These are phyloP conservation scores for Steinernema carpocapsae DNA, from an alignment of 2,888 invertebrate species.

Conservation along the genomic window DNA sequence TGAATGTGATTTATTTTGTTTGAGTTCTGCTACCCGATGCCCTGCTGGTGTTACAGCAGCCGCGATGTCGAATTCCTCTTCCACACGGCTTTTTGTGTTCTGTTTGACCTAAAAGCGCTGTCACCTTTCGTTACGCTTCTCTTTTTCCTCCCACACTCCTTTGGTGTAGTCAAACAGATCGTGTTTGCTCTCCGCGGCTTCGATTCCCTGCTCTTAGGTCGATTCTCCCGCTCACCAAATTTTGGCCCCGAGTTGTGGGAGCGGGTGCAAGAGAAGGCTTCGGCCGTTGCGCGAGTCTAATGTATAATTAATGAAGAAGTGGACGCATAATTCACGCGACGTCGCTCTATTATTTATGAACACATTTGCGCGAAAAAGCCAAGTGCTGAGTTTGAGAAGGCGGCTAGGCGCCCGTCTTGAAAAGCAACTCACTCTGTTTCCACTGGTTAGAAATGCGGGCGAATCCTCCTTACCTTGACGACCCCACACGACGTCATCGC, in stretches of 20 bases:
- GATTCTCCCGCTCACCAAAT: not conserved
- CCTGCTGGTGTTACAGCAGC: not conserved
- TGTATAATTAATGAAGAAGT: constrained; percentile 11
- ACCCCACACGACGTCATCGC: not conserved
- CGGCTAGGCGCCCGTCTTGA: not conserved
- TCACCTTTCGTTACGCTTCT: not conserved
- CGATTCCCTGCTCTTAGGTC: not conserved
- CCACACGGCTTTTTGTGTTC: constrained; percentile 6
- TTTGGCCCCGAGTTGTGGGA: constrained; percentile 13
- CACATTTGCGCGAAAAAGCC: not conserved
- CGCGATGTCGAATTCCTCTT: not conserved
- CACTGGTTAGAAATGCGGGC: constrained; percentile 13
- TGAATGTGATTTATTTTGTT: constrained; percentile 10
- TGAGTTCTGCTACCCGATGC: not conserved
- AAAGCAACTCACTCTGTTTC: constrained; percentile 10
- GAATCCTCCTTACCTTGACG: not conserved
- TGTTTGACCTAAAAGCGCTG: constrained; percentile 17
- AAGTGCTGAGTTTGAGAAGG: not conserved
- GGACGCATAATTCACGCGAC: constrained; percentile 32
- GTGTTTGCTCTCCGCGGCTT: constrained; percentile 1
- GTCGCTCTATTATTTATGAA: constrained; percentile 29
- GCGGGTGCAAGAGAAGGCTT: not conserved
- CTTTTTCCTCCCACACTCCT: constrained; percentile 1
- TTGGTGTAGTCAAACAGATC: not conserved
- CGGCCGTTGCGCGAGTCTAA: not conserved